Percentiles rank a stretch among this genome's conserved stretches.
These are phyloP conservation scores for Heliocidaris tuberculata DNA, from an alignment of 35 echinoderm and acorn worm genomes.

Conservation along the genomic window DNA sequence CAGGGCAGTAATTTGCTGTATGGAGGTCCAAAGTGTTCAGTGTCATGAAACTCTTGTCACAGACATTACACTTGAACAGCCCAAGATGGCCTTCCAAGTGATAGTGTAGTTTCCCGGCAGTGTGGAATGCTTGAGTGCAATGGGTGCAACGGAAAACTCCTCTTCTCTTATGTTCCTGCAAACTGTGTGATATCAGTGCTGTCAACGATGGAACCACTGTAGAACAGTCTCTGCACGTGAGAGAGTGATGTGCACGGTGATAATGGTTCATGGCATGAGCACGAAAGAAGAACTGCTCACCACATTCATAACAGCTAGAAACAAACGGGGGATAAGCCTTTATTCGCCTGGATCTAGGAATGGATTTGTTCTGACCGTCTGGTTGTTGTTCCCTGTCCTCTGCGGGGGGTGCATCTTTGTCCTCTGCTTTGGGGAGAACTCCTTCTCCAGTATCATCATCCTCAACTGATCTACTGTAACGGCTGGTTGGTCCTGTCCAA, in stretches of 20 bases:
- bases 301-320: not conserved
- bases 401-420: not conserved
- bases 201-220: not conserved
- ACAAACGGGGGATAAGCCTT: not conserved
- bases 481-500: too few relatives aligned
- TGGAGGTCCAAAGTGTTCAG: not conserved
- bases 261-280: not conserved
- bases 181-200: not conserved
- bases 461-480: too few relatives aligned
- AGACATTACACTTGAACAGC: not conserved
- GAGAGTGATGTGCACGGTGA: not conserved
- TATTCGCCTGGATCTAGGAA: too few relatives aligned
- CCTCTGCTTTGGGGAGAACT: not conserved
- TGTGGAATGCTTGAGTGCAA: not conserved
- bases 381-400: not conserved
- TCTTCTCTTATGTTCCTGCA: not conserved
- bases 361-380: not conserved
- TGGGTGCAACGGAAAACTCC: not conserved
- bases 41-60: not conserved
- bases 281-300: not conserved
- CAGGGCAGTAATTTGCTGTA: not conserved
- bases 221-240: not conserved
- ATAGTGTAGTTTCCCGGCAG: not conserved
- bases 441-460: too few relatives aligned
- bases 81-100: conserved; percentile 23